A percentile compares a stretch with the other conserved stretches of the same genome.
Evolutionary conservation across 2,113 vertebrate species (phyloP).

Genomic region (Brienomyrus longianalis): DNA sequence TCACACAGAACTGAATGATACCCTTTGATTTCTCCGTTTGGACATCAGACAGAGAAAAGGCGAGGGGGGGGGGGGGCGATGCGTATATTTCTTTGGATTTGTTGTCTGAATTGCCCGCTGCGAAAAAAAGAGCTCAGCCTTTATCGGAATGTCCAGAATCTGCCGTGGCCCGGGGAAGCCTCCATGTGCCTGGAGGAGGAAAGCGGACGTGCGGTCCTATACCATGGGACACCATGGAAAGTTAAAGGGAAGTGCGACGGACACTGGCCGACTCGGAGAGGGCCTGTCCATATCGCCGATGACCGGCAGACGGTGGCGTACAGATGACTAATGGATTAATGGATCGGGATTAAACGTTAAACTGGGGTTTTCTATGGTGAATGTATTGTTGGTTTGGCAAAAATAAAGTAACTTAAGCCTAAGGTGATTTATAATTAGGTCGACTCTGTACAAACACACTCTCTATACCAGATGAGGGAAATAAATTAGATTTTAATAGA

Average conservation of each 20-base stretch:
- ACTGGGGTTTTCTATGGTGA: background rate
- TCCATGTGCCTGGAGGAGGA: background rate
- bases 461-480: background rate
- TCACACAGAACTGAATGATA: background rate
- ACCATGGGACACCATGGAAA: slow-evolving; percentile 29
- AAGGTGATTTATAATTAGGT: background rate
- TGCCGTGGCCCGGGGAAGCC: background rate
- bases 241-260: slow-evolving; percentile 24
- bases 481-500: background rate
- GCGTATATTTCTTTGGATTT: background rate
- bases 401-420: background rate
- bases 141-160: background rate
- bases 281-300: background rate
- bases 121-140: background rate
- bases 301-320: background rate
- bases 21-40: background rate
- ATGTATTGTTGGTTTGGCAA: too few species aligned
- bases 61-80: background rate
- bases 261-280: background rate
- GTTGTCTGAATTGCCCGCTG: background rate
- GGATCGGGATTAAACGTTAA: background rate
- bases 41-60: background rate
- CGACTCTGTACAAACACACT: background rate
- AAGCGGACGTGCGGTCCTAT: slow-evolving; percentile 44
- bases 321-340: background rate